These are phyloP conservation scores for Neotoxoptera formosana DNA, from an alignment of 1,140 invertebrate genomes.

Conservation along the genomic window DNA sequence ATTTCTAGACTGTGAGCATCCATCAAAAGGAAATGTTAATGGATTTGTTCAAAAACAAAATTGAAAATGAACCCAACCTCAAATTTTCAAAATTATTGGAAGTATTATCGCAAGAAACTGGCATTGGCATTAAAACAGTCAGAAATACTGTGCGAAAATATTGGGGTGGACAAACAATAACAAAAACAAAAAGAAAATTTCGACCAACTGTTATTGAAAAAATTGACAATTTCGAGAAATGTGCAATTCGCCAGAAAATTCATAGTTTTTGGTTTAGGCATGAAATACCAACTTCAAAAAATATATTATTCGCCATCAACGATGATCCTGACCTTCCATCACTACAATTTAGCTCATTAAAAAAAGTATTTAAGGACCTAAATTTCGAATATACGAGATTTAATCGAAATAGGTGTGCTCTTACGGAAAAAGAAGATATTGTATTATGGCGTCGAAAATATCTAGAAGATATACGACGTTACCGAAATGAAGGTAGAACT, in stretches of 20 bases:
- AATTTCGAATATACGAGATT: not conserved
- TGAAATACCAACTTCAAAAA: constrained; percentile 14
- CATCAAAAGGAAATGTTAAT: not conserved
- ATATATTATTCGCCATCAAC: not conserved
- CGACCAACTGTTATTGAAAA: not conserved
- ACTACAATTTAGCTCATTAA: not conserved
- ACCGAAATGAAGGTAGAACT: not conserved
- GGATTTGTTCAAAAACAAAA: not conserved
- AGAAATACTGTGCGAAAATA: not conserved
- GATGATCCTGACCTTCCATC: not conserved
- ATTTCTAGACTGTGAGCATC: not conserved
- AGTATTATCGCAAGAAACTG: not conserved
- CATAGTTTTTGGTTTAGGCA: constrained; percentile 2
- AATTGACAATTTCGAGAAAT: not conserved
- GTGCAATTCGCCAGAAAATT: not conserved
- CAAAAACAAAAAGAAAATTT: not conserved
- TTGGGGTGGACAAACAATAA: not conserved
- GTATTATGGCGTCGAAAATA: constrained; percentile 15
- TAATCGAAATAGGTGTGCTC: not conserved
- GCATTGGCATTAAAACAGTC: not conserved
- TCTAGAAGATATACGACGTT: not conserved
- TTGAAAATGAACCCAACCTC: not conserved
- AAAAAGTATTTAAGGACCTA: not conserved
- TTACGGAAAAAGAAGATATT: constrained; percentile 28
- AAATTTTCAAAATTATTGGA: not conserved